Percentiles rank a stretch among this genome's conserved stretches.
Conservation (phyloP, 2,888 invertebrate species). For the Philhelius pedissequus region DNA sequence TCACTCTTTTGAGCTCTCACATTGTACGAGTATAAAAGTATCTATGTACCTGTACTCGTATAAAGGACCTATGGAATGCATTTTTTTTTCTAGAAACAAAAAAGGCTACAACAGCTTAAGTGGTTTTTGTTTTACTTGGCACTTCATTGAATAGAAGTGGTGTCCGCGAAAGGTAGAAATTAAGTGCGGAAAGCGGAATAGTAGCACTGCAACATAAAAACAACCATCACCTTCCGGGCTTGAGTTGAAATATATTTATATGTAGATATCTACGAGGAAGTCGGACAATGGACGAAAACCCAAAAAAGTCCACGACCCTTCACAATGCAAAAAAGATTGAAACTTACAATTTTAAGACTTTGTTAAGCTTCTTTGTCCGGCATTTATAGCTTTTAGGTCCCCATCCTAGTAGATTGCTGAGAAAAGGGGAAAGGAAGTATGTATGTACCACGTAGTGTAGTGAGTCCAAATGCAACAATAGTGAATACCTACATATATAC, state of each 20-base stretch:
- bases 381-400: slow-evolving; percentile 24
- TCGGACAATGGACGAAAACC: not conserved
- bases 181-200: slow-evolving; percentile 49
- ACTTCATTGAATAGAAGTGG: slow-evolving; percentile 43
- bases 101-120: slow-evolving; percentile 23
- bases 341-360: slow-evolving; percentile 54
- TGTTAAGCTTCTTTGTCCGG: slow-evolving; percentile 49
- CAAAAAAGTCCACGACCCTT: slow-evolving; percentile 1
- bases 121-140: slow-evolving; percentile 48
- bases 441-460: not conserved
- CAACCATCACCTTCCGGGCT: not conserved
- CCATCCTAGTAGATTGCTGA: too few species aligned
- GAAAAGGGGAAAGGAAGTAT: too few species aligned
- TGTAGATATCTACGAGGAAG: not conserved
- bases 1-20: not conserved
- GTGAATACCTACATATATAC: too few species aligned
- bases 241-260: too few species aligned
- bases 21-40: not conserved
- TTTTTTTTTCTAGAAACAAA: not conserved
- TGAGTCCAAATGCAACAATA: not conserved
- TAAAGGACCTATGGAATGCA: too few species aligned
- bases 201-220: not conserved
- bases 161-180: slow-evolving; percentile 23
- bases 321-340: slow-evolving; percentile 49
- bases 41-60: too few species aligned